phyloP scores from a whole-genome alignment of 2,797 vertebrate genomes.

The Cynodonichthys magdalenae region DNA sequence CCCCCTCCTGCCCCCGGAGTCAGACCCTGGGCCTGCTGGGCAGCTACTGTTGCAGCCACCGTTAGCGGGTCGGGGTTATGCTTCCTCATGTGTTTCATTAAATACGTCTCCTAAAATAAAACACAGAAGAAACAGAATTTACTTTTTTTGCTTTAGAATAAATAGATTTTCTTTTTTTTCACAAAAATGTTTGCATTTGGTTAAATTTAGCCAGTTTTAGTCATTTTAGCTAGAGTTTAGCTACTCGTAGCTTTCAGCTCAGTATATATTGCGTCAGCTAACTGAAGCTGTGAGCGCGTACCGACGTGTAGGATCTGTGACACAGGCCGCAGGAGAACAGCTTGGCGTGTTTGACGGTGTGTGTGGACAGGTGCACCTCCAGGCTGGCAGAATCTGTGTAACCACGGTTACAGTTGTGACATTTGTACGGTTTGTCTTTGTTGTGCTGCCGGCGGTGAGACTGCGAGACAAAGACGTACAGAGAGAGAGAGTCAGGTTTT shows the following conservation, averaged over 20 bases:
- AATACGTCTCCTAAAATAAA: constrained; percentile 85
- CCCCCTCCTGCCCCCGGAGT: constrained; percentile 60
- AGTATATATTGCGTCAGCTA: no score
- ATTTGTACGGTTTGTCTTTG: constrained; percentile 99
- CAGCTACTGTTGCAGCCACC: constrained; percentile 83
- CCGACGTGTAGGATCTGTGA: constrained; percentile 95
- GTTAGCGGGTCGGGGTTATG: constrained; percentile 94
- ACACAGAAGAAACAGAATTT: constrained; percentile 2
- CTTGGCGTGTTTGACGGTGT: constrained; percentile 98
- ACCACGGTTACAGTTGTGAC: constrained; percentile 97
- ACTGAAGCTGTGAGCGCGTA: constrained; percentile 65
- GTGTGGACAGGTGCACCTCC: constrained; percentile 95
- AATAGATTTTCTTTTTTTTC: no score
- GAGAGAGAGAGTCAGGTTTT: fast-evolving
- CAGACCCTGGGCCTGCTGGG: constrained; percentile 84
- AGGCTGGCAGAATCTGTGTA: constrained; percentile 94
- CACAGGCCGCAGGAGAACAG: constrained; percentile 96
- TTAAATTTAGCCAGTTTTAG: no score
- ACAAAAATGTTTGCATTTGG: no score
- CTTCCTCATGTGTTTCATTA: constrained; percentile 99
- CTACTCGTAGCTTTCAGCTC: no score
- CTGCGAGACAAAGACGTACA: constrained; percentile 59
- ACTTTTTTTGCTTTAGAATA: neutral
- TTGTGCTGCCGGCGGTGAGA: constrained; percentile 98
- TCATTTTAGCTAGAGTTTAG: no score